Evolutionary conservation across 2,113 vertebrate species (phyloP).

Genomic region (Hydrolagus affinis): DNA sequence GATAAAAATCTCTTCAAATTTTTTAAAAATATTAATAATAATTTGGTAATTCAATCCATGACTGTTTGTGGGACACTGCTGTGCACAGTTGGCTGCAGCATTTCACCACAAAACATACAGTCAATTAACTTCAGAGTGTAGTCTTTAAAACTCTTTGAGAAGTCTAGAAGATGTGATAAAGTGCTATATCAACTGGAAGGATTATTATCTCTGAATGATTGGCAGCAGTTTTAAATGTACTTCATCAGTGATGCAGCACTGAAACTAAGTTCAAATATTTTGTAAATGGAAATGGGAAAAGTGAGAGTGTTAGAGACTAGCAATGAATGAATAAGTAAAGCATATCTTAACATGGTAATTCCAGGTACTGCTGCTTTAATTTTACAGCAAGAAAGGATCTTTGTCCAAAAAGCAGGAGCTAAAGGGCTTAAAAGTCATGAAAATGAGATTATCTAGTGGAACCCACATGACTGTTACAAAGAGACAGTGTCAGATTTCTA

Average conservation of each 20-base stretch:
- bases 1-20: too few species aligned
- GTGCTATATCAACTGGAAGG: not conserved
- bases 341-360: not conserved
- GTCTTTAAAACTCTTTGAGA: not conserved
- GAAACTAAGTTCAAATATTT: not conserved
- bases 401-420: not conserved
- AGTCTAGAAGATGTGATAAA: not conserved
- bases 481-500: not conserved
- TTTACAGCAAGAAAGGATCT: conserved; percentile 17
- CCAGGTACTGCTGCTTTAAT: not conserved
- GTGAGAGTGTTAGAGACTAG: not conserved
- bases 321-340: not conserved
- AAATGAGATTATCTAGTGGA: not conserved
- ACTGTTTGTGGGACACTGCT: too few species aligned
- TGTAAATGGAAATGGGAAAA: not conserved
- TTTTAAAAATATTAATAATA: too few species aligned
- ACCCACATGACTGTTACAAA: not conserved
- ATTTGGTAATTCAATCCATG: too few species aligned
- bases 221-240: not conserved
- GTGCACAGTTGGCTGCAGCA: too few species aligned
- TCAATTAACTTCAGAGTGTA: not conserved
- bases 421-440: not conserved
- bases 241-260: not conserved
- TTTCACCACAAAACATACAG: too few species aligned
- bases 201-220: not conserved